Conservation (phyloP, 2,113 vertebrate genomes). For the Chrysochloris asiatica region DNA sequence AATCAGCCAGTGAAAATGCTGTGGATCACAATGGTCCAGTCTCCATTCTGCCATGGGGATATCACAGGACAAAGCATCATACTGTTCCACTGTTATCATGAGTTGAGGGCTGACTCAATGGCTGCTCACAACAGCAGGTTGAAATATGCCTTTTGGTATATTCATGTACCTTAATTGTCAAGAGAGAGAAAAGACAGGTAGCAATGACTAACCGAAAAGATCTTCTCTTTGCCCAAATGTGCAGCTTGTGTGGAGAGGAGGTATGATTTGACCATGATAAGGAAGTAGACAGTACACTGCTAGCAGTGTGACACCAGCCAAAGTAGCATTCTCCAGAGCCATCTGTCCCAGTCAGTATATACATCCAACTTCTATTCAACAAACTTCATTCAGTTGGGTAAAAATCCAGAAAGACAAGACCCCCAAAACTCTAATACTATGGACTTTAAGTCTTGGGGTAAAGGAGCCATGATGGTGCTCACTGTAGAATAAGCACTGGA, state of each 20-base stretch:
- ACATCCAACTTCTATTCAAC: background rate
- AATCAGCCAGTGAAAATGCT: background rate
- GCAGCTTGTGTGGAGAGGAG: background rate
- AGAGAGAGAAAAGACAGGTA: background rate
- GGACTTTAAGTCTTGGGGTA: background rate
- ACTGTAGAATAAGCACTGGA: no score
- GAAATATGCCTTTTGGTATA: conserved; percentile 23
- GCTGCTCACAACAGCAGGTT: background rate
- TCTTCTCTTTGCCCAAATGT: background rate
- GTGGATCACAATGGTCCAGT: background rate
- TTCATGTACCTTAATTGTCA: background rate
- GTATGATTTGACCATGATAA: background rate
- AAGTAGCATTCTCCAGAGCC: background rate
- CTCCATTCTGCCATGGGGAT: no score
- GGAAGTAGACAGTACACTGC: no score
- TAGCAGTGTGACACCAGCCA: background rate
- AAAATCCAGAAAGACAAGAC: background rate
- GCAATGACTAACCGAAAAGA: background rate
- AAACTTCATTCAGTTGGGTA: background rate
- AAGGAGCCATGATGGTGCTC: no score
- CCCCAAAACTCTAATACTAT: background rate
- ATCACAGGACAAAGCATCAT: no score
- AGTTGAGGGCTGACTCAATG: no score
- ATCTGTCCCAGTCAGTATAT: background rate
- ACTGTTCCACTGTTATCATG: no score